A percentile compares a stretch with the other conserved stretches of the same genome.
Evolutionary conservation across 2,797 vertebrate genomes (phyloP).

Genomic region (Benthosema pterotum): DNA sequence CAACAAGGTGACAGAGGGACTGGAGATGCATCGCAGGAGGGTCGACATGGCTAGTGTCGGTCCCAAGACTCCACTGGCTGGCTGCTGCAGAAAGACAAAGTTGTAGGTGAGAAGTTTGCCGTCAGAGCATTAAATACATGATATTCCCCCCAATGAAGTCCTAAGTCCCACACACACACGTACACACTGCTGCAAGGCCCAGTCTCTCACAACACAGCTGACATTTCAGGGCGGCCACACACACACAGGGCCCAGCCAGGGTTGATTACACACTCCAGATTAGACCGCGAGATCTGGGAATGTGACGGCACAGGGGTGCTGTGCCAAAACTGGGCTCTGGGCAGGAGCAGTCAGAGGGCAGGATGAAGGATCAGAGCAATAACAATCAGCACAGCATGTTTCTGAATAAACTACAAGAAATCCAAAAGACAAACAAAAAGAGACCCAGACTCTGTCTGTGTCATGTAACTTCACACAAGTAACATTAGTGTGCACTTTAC

Average conservation of each 20-base stretch:
- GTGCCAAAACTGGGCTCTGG: conserved; percentile 64
- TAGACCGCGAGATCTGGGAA: conserved; percentile 74
- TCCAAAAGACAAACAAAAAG: too few relatives aligned
- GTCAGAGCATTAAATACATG: conserved; percentile 51
- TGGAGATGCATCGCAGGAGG: conserved; percentile 74
- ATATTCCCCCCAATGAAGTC: conserved; percentile 32
- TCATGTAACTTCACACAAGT: too few relatives aligned
- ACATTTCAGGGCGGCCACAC: conserved; percentile 67
- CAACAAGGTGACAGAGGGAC: conserved; percentile 66
- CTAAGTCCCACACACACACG: conserved; percentile 35
- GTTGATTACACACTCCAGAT: conserved; percentile 55
- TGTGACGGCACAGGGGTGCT: conserved; percentile 62
- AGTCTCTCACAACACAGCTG: conserved; percentile 59
- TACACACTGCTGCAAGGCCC: conserved; percentile 56
- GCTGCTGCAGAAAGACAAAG: conserved; percentile 53
- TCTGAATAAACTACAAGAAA: too few relatives aligned
- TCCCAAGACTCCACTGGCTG: conserved; percentile 47
- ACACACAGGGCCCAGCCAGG: conserved; percentile 36
- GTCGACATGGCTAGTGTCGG: conserved; percentile 72
- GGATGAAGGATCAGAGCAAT: too few relatives aligned
- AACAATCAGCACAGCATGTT: too few relatives aligned
- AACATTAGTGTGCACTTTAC: too few relatives aligned
- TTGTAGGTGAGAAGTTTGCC: conserved; percentile 20
- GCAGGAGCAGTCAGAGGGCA: conserved; percentile 21
- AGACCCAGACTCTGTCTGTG: too few relatives aligned